phyloP scores from a whole-genome alignment of 2,888 invertebrate genomes.

The Parnassius mnemosyne region DNA sequence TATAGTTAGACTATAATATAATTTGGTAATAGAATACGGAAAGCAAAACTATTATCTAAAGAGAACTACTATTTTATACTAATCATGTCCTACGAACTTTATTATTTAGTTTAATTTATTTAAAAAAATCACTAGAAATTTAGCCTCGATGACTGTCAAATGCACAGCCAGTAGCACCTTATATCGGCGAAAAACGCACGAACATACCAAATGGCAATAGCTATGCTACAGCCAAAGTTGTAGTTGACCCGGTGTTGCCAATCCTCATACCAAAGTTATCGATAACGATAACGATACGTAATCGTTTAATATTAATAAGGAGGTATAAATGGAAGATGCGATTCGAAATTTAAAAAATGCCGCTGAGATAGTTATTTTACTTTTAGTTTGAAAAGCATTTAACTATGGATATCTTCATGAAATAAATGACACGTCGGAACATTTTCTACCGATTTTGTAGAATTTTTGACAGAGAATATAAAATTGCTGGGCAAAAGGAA shows the following conservation, averaged over 20 bases:
- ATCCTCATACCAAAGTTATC: neutral
- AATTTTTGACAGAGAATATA: slow-evolving; percentile 8
- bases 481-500: slow-evolving; percentile 3
- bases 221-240: neutral
- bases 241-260: neutral
- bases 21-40: slow-evolving; percentile 11
- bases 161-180: slow-evolving; percentile 24
- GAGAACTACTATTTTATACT: slow-evolving; percentile 3
- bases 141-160: slow-evolving; percentile 23
- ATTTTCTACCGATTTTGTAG: neutral
- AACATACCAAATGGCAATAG: slow-evolving; percentile 1
- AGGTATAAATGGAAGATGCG: too few species aligned
- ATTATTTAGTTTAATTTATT: neutral
- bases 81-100: slow-evolving; percentile 3
- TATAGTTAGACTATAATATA: neutral
- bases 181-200: slow-evolving; percentile 16
- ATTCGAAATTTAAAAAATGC: neutral
- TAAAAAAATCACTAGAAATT: slow-evolving; percentile 13
- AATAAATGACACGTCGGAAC: neutral
- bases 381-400: too few species aligned
- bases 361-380: too few species aligned
- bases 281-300: too few species aligned
- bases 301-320: slow-evolving; percentile 4
- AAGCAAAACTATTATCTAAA: slow-evolving; percentile 13
- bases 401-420: neutral